Evolutionary conservation across 2,113 vertebrate species (phyloP).

Genomic region (Carettochelys insculpta): DNA sequence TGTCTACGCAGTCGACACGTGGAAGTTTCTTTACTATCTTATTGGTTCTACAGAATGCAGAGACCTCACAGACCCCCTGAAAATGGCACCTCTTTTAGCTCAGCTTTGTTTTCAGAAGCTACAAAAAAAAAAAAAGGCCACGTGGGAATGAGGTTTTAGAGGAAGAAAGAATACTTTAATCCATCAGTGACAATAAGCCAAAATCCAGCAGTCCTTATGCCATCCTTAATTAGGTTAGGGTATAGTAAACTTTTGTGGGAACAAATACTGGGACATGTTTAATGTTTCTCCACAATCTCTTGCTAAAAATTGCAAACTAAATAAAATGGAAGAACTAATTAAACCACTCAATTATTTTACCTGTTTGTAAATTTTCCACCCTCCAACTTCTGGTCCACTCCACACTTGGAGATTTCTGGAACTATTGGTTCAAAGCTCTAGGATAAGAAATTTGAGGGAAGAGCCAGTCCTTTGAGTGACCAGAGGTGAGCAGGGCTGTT

Average conservation of each 20-base stretch:
- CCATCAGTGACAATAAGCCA: neutral
- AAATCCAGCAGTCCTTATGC: neutral
- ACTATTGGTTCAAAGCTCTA: neutral
- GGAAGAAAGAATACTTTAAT: neutral
- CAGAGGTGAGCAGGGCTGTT: neutral
- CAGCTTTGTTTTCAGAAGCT: neutral
- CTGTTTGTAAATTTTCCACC: neutral
- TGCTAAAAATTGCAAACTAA: neutral
- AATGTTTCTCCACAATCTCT: neutral
- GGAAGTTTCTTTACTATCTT: neutral
- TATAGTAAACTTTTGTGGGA: neutral
- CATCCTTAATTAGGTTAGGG: neutral
- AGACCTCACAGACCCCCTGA: neutral
- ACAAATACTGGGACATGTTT: neutral
- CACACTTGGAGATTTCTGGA: neutral
- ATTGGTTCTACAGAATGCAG: neutral
- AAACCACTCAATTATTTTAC: neutral
- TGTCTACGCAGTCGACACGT: neutral
- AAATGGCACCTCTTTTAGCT: neutral
- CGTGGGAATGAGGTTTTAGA: neutral
- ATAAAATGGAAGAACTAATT: neutral
- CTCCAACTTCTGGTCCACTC: neutral
- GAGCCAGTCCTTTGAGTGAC: neutral
- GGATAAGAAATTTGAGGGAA: neutral
- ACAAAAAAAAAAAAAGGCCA: neutral